A percentile compares a stretch with the other conserved stretches of the same genome.
These are phyloP conservation scores for Excalfactoria chinensis DNA, from an alignment of 2,113 vertebrate genomes.

Conservation along the genomic window DNA sequence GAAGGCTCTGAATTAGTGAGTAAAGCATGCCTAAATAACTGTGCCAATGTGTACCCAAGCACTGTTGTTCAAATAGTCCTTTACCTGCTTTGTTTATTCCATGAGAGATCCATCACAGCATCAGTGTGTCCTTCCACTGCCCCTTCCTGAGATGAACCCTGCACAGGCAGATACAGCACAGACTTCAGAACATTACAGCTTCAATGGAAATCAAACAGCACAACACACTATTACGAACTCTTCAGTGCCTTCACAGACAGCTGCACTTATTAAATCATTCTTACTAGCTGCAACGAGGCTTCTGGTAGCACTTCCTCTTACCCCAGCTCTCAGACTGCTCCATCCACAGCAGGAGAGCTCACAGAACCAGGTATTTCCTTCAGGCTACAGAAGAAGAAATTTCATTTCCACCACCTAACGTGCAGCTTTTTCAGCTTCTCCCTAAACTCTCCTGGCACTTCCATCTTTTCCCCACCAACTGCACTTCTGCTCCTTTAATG, in stretches of 20 bases:
- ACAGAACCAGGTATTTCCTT: not conserved
- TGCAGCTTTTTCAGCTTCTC: not conserved
- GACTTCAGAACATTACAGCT: not conserved
- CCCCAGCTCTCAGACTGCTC: not conserved
- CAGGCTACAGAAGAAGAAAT: not conserved
- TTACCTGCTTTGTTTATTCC: constrained; percentile 93
- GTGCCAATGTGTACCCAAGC: not conserved
- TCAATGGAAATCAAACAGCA: not conserved
- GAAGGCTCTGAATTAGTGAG: not conserved
- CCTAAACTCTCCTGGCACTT: not conserved
- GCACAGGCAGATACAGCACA: constrained; percentile 35
- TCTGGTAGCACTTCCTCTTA: not conserved
- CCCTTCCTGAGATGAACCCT: constrained; percentile 80
- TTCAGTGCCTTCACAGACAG: not conserved
- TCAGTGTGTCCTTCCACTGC: constrained; percentile 86
- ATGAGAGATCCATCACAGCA: constrained; percentile 94
- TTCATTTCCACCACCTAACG: not conserved
- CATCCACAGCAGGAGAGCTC: not conserved
- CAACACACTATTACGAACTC: not conserved
- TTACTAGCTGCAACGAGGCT: not conserved
- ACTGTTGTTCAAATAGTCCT: not conserved
- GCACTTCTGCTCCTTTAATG: not conserved
- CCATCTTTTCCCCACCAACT: not conserved
- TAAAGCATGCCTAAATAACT: not conserved
- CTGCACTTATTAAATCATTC: not conserved